Percentiles rank a stretch among this genome's conserved stretches.
Conservation (phyloP, 2,888 invertebrate genomes). For the Drosophila rubida region DNA sequence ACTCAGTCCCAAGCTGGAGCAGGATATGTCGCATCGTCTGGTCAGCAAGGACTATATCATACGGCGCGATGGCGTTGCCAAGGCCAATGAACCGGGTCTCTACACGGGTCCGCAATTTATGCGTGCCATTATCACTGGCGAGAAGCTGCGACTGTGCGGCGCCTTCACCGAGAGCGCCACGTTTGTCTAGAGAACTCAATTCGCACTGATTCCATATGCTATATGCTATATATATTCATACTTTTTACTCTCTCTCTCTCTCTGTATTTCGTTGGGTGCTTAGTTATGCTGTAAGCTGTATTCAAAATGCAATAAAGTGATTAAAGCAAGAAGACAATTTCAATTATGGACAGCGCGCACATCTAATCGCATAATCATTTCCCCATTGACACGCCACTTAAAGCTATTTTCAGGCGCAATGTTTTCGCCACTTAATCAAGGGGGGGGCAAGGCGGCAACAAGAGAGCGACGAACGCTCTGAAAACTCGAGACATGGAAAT, state of each 20-base stretch:
- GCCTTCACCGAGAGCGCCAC: slow-evolving; percentile 92
- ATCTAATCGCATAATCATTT: slow-evolving; percentile 57
- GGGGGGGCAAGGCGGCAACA: slow-evolving; percentile 54
- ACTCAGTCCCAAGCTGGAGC: slow-evolving; percentile 58
- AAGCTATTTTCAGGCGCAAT: slow-evolving; percentile 40
- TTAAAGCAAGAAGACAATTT: background rate
- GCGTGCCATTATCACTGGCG: slow-evolving; percentile 88
- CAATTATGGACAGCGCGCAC: background rate
- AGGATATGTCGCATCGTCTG: slow-evolving; percentile 64
- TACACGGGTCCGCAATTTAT: slow-evolving; percentile 84
- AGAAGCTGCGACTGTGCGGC: slow-evolving; percentile 89
- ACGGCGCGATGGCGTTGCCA: slow-evolving; percentile 84
- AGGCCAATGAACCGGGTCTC: slow-evolving; percentile 54
- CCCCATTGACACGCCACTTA: slow-evolving; percentile 34
- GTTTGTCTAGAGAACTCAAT: slow-evolving; percentile 84
- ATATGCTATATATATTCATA: background rate
- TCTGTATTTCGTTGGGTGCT: slow-evolving; percentile 33
- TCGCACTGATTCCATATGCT: slow-evolving; percentile 11
- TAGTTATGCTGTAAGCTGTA: slow-evolving; percentile 32
- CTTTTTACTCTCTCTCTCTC: background rate
- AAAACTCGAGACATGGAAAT: slow-evolving; percentile 62
- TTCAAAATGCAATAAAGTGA: slow-evolving; percentile 30
- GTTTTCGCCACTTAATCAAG: slow-evolving; percentile 50
- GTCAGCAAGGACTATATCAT: slow-evolving; percentile 86
- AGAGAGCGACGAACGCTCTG: slow-evolving; percentile 29